Conservation (phyloP, 1,140 invertebrate genomes). For the Aleiodes sp. region DNA sequence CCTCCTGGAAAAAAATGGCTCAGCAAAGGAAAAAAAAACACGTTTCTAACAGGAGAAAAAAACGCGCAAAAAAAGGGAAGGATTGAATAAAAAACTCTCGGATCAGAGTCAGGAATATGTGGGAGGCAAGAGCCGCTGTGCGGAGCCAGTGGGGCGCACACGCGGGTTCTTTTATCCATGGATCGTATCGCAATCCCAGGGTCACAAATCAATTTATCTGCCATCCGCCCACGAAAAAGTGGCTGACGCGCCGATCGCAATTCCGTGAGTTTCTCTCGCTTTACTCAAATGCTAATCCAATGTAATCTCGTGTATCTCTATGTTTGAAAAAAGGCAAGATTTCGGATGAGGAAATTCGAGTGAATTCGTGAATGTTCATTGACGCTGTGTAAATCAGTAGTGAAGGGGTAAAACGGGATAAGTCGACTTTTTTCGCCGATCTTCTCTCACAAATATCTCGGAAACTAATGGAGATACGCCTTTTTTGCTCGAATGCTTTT, state of each 20-base stretch:
- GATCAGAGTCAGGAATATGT: slow-evolving; percentile 13
- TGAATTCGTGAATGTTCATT: too few relatives aligned
- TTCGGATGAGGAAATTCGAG: too few relatives aligned
- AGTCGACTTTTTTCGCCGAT: too few relatives aligned
- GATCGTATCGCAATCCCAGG: slow-evolving; percentile 32
- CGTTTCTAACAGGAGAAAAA: slow-evolving; percentile 6
- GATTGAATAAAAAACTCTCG: slow-evolving; percentile 8
- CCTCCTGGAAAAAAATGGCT: background rate
- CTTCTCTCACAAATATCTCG: too few relatives aligned
- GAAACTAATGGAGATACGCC: too few relatives aligned
- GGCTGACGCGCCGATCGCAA: slow-evolving; percentile 17
- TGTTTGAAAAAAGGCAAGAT: too few relatives aligned
- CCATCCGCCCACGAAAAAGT: slow-evolving; percentile 43
- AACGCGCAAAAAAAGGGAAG: background rate
- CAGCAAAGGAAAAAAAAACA: background rate
- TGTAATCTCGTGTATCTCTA: slow-evolving; percentile 2
- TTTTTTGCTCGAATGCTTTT: too few relatives aligned
- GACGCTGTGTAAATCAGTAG: too few relatives aligned
- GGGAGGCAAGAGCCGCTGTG: slow-evolving; percentile 16
- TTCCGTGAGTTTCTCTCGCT: slow-evolving; percentile 6
- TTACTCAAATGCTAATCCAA: slow-evolving; percentile 13
- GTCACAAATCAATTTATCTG: slow-evolving; percentile 50
- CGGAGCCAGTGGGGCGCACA: slow-evolving; percentile 17
- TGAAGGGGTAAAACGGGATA: too few relatives aligned
- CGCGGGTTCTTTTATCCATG: slow-evolving; percentile 22